phyloP scores from a whole-genome alignment of 2,113 vertebrate genomes.

The Neodontobutis hainanensis region DNA sequence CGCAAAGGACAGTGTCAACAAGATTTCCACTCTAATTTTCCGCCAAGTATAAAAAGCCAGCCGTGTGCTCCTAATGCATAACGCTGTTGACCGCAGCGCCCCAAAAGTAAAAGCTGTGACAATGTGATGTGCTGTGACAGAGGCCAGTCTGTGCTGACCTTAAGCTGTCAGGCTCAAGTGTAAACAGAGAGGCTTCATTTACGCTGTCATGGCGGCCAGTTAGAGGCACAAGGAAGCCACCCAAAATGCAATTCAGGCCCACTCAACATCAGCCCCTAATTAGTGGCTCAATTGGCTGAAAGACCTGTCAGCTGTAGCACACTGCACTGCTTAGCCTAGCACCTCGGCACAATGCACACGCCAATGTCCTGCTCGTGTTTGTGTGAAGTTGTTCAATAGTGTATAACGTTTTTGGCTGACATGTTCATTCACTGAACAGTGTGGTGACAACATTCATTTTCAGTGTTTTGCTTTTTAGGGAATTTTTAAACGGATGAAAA shows the following conservation, averaged over 20 bases:
- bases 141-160: conserved; percentile 45
- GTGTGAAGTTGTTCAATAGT: too few relatives aligned
- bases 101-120: conserved; percentile 10
- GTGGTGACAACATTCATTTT: too few relatives aligned
- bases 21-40: conserved; percentile 57
- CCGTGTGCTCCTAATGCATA: conserved; percentile 17
- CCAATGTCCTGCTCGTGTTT: too few relatives aligned
- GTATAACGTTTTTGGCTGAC: too few relatives aligned
- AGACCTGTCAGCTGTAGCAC: conserved; percentile 23
- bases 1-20: conserved; percentile 56
- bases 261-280: conserved; percentile 6
- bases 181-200: conserved; percentile 41
- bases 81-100: conserved; percentile 20
- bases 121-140: conserved; percentile 48
- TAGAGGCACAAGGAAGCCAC: not conserved
- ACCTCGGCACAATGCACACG: too few relatives aligned
- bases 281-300: conserved; percentile 7
- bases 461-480: too few relatives aligned
- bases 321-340: too few relatives aligned
- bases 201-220: not conserved
- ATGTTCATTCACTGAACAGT: too few relatives aligned
- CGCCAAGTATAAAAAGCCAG: conserved; percentile 56
- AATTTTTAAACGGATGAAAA: too few relatives aligned
- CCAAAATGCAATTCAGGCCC: not conserved
- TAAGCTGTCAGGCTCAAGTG: conserved; percentile 31